Evolutionary conservation across 2,888 invertebrate genomes (phyloP).

Genomic region (Chrysolina haemoptera): DNA sequence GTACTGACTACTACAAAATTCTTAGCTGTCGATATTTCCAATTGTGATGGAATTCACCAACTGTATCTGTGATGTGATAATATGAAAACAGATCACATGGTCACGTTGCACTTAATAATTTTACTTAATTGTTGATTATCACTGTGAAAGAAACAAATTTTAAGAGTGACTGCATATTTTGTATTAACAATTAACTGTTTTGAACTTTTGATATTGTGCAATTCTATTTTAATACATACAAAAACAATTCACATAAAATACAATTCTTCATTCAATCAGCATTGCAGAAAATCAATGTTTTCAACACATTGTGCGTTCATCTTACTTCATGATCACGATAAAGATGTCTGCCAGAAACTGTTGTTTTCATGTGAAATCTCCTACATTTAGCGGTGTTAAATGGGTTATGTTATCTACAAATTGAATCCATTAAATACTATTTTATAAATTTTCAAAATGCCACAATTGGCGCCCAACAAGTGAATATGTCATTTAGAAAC

Average conservation of each 20-base stretch:
- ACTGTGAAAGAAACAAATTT: background rate
- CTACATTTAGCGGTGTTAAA: background rate
- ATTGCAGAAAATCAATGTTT: background rate
- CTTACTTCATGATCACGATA: background rate
- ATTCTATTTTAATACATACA: background rate
- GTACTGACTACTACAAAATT: conserved; percentile 18
- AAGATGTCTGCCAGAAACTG: background rate
- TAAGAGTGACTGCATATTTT: background rate
- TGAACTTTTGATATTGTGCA: background rate
- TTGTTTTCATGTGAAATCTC: background rate
- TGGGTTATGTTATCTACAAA: background rate
- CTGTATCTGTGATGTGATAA: background rate
- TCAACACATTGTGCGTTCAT: background rate
- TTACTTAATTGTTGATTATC: background rate
- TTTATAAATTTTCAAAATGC: background rate
- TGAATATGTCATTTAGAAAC: too few species aligned
- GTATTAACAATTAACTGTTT: background rate
- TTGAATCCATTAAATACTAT: background rate
- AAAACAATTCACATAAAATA: background rate
- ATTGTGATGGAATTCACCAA: conserved; percentile 20
- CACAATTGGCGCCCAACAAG: background rate
- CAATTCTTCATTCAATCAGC: background rate
- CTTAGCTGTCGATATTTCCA: conserved; percentile 29
- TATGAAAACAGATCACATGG: background rate
- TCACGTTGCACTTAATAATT: background rate